A percentile compares a stretch with the other conserved stretches of the same genome.
Evolutionary conservation across 2,797 vertebrate species (phyloP).

Genomic region (Xerus rutilus): DNA sequence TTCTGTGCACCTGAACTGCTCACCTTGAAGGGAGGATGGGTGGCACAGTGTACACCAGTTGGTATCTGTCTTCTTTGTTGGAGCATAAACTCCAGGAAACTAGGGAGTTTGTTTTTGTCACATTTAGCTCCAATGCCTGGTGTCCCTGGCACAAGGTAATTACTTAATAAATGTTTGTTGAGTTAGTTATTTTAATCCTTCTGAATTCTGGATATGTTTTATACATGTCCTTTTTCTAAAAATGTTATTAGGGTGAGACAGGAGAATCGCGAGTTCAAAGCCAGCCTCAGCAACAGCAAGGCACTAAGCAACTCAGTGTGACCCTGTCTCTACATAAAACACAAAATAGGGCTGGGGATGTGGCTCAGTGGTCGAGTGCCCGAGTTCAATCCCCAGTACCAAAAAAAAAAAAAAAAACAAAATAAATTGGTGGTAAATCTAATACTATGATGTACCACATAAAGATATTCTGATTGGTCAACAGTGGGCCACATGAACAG

Average conservation of each 20-base stretch:
- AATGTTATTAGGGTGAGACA: no score
- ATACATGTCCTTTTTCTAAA: constrained; percentile 1
- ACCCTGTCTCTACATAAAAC: no score
- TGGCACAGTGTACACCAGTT: not conserved
- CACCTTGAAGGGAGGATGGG: not conserved
- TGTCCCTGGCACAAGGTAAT: not conserved
- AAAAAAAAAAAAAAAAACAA: no score
- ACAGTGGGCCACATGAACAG: not conserved
- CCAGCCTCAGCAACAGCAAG: no score
- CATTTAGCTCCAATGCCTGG: not conserved
- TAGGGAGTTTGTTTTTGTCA: not conserved
- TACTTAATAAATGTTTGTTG: not conserved
- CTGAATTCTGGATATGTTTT: not conserved
- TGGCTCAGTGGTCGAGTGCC: no score
- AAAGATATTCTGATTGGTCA: not conserved
- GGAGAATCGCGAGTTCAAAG: no score
- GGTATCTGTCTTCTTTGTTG: not conserved
- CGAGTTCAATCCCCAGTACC: no score
- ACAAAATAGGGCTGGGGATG: no score
- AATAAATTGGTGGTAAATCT: not conserved
- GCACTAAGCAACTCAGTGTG: no score
- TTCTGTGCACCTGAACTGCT: not conserved
- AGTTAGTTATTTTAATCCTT: not conserved
- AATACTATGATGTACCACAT: not conserved
- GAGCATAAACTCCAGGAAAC: not conserved